phyloP scores from a whole-genome alignment of 2,797 vertebrate species.

The Leptodactylus fallax region DNA sequence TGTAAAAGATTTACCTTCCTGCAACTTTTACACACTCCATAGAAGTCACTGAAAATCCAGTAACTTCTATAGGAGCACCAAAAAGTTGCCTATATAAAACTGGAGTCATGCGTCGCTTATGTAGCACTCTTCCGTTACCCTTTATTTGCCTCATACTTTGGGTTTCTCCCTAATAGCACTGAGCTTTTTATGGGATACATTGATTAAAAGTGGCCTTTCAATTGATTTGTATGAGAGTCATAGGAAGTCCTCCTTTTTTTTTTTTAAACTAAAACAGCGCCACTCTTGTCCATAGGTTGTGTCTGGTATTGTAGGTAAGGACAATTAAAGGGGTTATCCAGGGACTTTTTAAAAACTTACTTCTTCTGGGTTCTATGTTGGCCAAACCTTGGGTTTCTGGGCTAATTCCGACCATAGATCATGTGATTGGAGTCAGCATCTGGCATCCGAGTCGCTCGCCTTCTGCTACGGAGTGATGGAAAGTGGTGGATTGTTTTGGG shows the following conservation, averaged over 20 bases:
- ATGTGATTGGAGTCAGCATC: no score
- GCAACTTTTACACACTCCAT: neutral
- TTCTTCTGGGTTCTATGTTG: no score
- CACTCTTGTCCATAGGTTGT: neutral
- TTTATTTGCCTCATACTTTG: neutral
- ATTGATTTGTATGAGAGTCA: neutral
- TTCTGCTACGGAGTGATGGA: no score
- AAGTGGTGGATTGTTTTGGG: no score
- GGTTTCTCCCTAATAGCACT: neutral
- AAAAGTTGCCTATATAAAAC: neutral
- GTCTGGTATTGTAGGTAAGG: no score
- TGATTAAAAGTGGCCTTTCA: neutral
- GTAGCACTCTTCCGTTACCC: neutral
- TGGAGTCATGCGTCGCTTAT: neutral
- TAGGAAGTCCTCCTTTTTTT: neutral
- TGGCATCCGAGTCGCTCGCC: no score
- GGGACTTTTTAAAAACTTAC: no score
- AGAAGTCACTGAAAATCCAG: neutral
- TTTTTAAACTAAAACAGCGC: neutral
- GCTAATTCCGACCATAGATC: no score
- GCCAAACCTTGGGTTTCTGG: no score
- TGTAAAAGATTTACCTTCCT: neutral
- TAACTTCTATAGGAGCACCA: no score
- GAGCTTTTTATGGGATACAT: neutral
- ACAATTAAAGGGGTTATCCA: no score